Base-by-base conservation (phyloP, 2,888 invertebrate species). In the Phorcus lineatus region DNA sequence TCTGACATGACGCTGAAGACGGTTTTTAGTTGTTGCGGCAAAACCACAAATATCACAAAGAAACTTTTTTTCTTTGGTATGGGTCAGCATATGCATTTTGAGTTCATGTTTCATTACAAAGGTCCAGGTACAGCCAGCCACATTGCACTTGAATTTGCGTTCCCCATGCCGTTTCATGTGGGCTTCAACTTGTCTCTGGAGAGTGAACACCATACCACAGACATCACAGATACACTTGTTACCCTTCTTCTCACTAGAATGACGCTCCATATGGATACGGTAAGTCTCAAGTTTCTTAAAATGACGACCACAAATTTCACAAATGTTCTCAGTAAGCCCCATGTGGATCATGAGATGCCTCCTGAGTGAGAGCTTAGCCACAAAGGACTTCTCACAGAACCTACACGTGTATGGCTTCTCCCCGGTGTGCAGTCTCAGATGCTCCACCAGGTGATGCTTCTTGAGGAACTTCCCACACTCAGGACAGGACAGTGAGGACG, bases 11-110 rank as follows among this genome's bases (percentile, higher is more conserved):
- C 92, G 88, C 9, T 86, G 85, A n/a, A 93, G 84, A 54, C 91
- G 88, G 52, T 89, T 89, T 54, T 88, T 89, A 1, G 91, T 91
- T 62, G 88, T 88, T 0, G 91, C 90, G 0, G 97, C 96, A 93
- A 97, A 97, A 86, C 95, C 95, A 94, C 97, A 98, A 78, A 96
- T 95, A 77, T 95, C 95, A 91, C 97, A 98, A 88, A 96, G 95
- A 93, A 97, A 97, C 0, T 97, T 97, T 91, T 96, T 88, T 55
- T 90, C 91, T 83, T 96, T 96, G 82, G 97, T 97, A 91, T 97
- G 97, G 0, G 97, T 97, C 78, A 97, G 94, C 84, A 97, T 96
- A 93, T 98, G 97, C 2, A 97, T 97, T 90, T 96, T 96, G 24
- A 94, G 94, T 55, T 97, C 94, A 96, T 97, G 97, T 1, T 97